Evolutionary conservation across 2,888 invertebrate species (phyloP), one percentile per base, ranked within the genome.

Genomic region (Leptura quadrifasciata): DNA sequence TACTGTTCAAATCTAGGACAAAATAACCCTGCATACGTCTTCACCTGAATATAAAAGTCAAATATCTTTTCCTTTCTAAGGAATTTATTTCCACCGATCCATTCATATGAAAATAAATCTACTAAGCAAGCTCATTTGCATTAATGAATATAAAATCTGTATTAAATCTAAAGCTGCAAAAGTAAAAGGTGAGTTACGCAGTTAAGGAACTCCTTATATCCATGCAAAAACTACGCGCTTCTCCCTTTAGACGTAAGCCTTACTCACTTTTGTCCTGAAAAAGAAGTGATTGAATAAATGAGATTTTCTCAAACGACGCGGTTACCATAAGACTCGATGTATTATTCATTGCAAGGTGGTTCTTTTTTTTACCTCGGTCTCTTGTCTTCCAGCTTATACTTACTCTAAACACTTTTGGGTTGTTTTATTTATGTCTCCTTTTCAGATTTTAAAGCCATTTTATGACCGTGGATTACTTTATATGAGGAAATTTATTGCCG

Each of bases 231-330:
- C 17, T 10, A 27, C 2, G 5, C 35, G n/a, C 18, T 20, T 18
- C 39, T n/a, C 21, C 57, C 47, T 47, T 31, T 20, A 17, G 20
- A 20, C 31, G 57, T 69, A 69, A 69, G 58, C 69, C 58, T 12
- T 9, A 72, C 75, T 80, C 81, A 80, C 81, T 83, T 81, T 77
- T 79, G 76, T 79, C 76, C 79, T 72, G 77, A 79, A 82, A 77
- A 85, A 81, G 83, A 82, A 85, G 85, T 85, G 85, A 86, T 86
- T 86, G 86, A 85, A 86, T 86, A 86, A 86, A 86, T 85, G 85
- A 85, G 86, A 86, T 86, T 86, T 86, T 84, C 84, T 79, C 80
- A 80, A 83, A 82, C 81, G 82, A 73, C 76, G 81, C 81, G 82
- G 82, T 81, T 83, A 80, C 82, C 79, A 74, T 81, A 78, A 81